Conservation (phyloP, 64 coral and sea anemone species). For the Catalaphyllia jardinei region DNA sequence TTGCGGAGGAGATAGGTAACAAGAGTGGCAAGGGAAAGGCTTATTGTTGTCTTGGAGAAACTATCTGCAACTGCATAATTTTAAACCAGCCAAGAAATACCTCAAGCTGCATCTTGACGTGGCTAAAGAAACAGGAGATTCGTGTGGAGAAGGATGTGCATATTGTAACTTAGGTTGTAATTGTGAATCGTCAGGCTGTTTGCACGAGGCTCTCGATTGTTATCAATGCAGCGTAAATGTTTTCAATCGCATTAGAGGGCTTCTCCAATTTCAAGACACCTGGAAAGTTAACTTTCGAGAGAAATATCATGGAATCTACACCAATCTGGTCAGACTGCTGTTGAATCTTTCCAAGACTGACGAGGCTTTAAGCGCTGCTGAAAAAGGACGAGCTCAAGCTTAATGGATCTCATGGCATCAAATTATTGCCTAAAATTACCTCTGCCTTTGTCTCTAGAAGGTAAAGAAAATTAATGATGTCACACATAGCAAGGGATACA, state of each 20-base stretch:
- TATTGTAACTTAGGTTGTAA: neutral
- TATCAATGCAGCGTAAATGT: neutral
- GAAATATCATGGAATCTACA: neutral
- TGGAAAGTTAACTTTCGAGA: conserved; percentile 22
- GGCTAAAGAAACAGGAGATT: too few relatives aligned
- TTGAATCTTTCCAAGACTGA: neutral
- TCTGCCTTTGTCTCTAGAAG: neutral
- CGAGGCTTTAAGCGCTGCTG: conserved; percentile 28
- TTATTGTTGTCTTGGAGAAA: too few relatives aligned
- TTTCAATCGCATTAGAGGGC: neutral
- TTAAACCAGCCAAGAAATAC: too few relatives aligned
- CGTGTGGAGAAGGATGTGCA: too few relatives aligned
- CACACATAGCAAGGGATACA: neutral
- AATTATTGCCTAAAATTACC: too few relatives aligned
- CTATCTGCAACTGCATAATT: too few relatives aligned
- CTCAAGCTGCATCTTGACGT: too few relatives aligned
- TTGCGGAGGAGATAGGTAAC: too few relatives aligned
- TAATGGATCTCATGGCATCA: conserved; percentile 15
- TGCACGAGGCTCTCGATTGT: neutral
- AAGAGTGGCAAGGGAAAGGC: too few relatives aligned
- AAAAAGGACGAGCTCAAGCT: conserved; percentile 46
- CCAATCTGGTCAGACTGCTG: neutral
- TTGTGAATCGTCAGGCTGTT: neutral
- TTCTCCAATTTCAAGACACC: neutral
- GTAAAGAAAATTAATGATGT: neutral